phyloP scores from a whole-genome alignment of 1,140 invertebrate genomes.

The Saccostrea glomerata region DNA sequence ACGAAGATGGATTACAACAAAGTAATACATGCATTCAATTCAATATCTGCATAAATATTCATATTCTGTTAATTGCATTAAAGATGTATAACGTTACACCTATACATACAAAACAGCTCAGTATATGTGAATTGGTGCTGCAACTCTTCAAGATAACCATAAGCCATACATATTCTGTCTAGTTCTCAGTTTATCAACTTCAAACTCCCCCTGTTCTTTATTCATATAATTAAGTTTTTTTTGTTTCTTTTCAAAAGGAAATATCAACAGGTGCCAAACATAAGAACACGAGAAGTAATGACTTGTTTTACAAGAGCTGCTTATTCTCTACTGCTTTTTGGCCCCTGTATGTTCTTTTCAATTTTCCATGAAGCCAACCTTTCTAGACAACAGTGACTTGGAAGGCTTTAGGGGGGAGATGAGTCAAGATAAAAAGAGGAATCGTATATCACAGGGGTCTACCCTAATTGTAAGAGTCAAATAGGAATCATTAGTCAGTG shows the following conservation, averaged over 20 bases:
- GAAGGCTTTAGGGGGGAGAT: neutral
- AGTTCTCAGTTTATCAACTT: neutral
- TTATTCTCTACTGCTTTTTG: neutral
- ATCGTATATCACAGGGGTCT: neutral
- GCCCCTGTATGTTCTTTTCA: too few species aligned
- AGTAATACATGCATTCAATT: too few species aligned
- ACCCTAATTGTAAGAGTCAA: neutral
- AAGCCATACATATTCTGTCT: too few species aligned
- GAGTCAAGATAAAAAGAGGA: neutral
- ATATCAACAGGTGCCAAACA: slow-evolving; percentile 26
- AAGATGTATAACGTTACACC: too few species aligned
- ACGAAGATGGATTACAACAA: too few species aligned
- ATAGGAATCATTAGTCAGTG: neutral
- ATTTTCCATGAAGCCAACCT: too few species aligned
- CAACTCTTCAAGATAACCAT: too few species aligned
- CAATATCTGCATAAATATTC: too few species aligned
- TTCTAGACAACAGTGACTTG: neutral
- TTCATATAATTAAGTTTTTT: neutral
- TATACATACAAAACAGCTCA: too few species aligned
- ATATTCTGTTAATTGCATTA: too few species aligned
- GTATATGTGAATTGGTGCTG: too few species aligned
- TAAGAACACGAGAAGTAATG: neutral
- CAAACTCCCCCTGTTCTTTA: neutral
- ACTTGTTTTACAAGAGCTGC: neutral
- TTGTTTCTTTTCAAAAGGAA: neutral